phyloP scores from a whole-genome alignment of 2,113 vertebrate genomes.

The Malurus alboscapulatus region DNA sequence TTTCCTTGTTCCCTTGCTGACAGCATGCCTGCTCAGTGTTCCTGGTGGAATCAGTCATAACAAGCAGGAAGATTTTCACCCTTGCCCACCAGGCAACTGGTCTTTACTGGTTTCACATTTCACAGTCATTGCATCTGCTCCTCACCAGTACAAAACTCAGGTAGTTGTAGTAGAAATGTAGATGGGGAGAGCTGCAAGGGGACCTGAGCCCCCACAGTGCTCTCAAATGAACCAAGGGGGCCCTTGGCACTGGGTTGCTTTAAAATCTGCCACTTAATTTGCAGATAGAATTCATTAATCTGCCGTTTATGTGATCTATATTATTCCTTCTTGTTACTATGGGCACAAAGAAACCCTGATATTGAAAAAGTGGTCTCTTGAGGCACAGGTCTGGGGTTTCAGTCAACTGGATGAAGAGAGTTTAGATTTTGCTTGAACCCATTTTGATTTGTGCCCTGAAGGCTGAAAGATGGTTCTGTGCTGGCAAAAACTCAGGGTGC shows the following conservation, averaged over 20 bases:
- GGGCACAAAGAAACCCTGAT: background rate
- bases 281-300: background rate
- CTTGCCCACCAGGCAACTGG: background rate
- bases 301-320: background rate
- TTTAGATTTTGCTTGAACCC: background rate
- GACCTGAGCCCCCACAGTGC: background rate
- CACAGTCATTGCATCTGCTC: background rate
- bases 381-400: background rate
- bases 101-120: background rate
- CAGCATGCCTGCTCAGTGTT: background rate
- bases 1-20: background rate
- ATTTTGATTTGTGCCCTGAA: background rate
- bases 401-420: background rate
- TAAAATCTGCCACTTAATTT: background rate
- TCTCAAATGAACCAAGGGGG: background rate
- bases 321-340: background rate
- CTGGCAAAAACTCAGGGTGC: background rate
- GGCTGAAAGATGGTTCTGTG: background rate
- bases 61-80: background rate
- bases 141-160: background rate
- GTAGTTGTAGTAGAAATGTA: background rate
- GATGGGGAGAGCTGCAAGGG: background rate
- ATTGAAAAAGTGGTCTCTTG: background rate
- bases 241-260: background rate
- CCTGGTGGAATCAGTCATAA: background rate